Percentiles rank a stretch among this genome's conserved stretches.
Evolutionary conservation across 1,140 invertebrate species (phyloP).

Genomic region (Drosophila neocordata): DNA sequence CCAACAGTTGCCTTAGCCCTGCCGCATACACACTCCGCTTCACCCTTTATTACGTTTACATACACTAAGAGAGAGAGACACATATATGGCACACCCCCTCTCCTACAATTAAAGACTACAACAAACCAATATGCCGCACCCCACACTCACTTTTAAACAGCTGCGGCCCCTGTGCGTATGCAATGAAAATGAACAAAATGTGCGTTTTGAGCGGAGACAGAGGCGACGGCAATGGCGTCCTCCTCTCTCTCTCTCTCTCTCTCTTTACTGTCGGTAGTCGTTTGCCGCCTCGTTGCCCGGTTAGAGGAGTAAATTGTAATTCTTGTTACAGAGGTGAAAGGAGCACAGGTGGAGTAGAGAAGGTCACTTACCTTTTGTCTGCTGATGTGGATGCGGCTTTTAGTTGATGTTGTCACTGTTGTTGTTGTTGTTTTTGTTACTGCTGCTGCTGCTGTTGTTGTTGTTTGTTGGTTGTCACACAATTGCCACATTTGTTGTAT

Average conservation of each 20-base stretch:
- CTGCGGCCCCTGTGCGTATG: conserved; percentile 58
- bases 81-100: background rate
- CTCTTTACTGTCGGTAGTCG: too few relatives aligned
- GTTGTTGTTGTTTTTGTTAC: conserved; percentile 13
- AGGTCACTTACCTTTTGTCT: conserved; percentile 75
- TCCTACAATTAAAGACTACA: background rate
- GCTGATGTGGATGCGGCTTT: conserved; percentile 28
- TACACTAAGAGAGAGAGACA: too few relatives aligned
- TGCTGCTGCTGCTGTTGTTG: background rate
- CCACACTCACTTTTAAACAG: conserved; percentile 20
- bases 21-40: background rate
- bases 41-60: background rate
- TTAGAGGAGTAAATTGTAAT: background rate
- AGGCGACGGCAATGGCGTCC: background rate
- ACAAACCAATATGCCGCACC: background rate
- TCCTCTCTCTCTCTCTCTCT: background rate
- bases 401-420: conserved; percentile 28
- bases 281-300: background rate
- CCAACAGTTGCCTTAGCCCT: conserved; percentile 54
- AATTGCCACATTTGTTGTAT: conserved; percentile 1
- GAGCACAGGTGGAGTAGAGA: conserved; percentile 16
- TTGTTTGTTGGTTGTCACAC: conserved; percentile 1
- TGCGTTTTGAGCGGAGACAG: conserved; percentile 11
- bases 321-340: conserved; percentile 27
- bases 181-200: conserved; percentile 45